Evolutionary conservation across 2,888 invertebrate genomes (phyloP).

Genomic region (Allophyes oxyacanthae): DNA sequence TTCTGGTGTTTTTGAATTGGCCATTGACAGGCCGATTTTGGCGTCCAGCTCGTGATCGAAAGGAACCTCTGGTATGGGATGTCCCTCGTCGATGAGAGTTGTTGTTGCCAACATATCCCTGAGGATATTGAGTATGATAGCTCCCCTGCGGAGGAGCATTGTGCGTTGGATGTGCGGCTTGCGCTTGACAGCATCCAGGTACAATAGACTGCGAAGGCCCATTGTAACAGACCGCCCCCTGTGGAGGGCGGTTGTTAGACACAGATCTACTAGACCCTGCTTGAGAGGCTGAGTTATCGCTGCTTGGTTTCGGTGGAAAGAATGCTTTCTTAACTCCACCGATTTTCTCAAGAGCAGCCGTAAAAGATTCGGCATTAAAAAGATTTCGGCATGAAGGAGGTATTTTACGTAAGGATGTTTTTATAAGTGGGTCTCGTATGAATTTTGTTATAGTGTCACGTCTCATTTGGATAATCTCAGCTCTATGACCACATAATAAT

Average conservation of each 20-base stretch:
- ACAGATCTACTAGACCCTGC: constrained; percentile 1
- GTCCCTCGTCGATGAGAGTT: constrained; percentile 1
- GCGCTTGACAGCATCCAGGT: constrained; percentile 1
- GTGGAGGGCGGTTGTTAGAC: constrained; percentile 4
- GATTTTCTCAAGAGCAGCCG: constrained; percentile 2
- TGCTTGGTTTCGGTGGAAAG: not conserved
- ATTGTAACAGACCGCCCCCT: constrained; percentile 1
- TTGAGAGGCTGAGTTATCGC: not conserved
- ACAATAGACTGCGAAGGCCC: not conserved
- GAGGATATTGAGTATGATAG: not conserved
- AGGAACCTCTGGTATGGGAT: constrained; percentile 1
- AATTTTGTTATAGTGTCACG: constrained; percentile 3
- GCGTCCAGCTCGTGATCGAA: not conserved
- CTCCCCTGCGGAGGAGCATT: constrained; percentile 2
- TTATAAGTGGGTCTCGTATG: constrained; percentile 4
- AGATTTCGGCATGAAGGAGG: not conserved
- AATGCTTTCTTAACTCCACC: constrained; percentile 1
- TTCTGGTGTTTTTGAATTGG: not conserved
- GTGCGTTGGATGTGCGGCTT: constrained; percentile 1
- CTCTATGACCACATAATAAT: constrained; percentile 4
- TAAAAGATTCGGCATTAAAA: constrained; percentile 5
- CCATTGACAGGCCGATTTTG: constrained; percentile 1
- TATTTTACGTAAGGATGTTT: not conserved
- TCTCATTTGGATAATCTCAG: constrained; percentile 3
- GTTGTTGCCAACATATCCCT: not conserved